Conservation (phyloP, 2,797 vertebrate species). For the Muraenolepis orangiensis region DNA sequence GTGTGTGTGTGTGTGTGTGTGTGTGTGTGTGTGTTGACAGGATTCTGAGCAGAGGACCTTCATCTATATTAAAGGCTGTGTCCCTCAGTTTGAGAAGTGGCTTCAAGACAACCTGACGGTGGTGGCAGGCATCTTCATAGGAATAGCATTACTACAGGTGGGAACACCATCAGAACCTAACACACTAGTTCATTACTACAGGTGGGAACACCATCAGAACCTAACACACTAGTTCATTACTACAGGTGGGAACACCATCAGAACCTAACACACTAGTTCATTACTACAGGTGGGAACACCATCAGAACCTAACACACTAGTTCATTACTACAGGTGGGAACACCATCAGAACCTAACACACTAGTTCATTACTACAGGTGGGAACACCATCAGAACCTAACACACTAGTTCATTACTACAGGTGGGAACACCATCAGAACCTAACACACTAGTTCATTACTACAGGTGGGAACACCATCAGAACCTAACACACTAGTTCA, state of each 20-base stretch:
- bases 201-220: conserved; percentile 63
- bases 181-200: conserved; percentile 79
- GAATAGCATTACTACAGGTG: conserved; percentile 95
- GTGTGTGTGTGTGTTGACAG: conserved; percentile 55
- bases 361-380: conserved; percentile 87
- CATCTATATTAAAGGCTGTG: conserved; percentile 97
- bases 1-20: not conserved
- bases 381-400: conserved; percentile 4
- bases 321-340: conserved; percentile 88
- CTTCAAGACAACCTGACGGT: conserved; percentile 98
- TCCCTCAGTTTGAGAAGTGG: conserved; percentile 99
- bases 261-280: conserved; percentile 33
- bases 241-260: conserved; percentile 78
- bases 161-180: conserved; percentile 4
- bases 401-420: conserved; percentile 79
- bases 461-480: conserved; percentile 78
- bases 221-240: conserved; percentile 61
- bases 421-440: conserved; percentile 63
- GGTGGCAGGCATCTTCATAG: conserved; percentile 97
- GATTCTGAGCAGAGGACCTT: conserved; percentile 92
- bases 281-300: conserved; percentile 83
- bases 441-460: conserved; percentile 61
- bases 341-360: not conserved
- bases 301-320: not conserved
- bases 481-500: conserved; percentile 33